Base-by-base conservation (phyloP, 2,888 invertebrate genomes). In the Pegoplata infirma region DNA sequence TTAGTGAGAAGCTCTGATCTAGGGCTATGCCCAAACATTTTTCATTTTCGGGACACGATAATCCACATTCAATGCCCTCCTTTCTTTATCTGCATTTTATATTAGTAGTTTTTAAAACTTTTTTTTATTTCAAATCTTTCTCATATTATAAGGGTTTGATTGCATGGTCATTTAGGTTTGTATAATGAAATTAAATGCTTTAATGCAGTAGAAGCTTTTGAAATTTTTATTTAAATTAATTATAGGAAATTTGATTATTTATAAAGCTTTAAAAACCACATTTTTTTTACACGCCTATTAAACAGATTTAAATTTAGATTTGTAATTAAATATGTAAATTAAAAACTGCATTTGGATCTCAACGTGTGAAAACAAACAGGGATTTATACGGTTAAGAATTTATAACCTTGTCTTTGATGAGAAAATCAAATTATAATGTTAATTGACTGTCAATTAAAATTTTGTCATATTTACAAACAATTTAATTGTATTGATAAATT, bases 161-260 rank as follows among this genome's bases (percentile, higher is more conserved):
- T 40, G 36, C n/a, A 40, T 40, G 74, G 23, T 21, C 32, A 53
- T 67, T 74, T 74, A 47, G 14, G 14, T 75, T 67, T 47, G 53
- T 14, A 61, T 61, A 75, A 61, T 61, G 40, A 47, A 47, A 25
- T 47, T 56, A 47, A 68, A 55, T 55, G 61, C 8, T 53, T 53
- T 61, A 23, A 47, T 74, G 59, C 44, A 17, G 23, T 7, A n/a
- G 23, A 8, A 49, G 19, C 36, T 40, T 40, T 40, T 40, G 5
- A 5, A 40, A 40, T 40, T 40, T n/a, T 32, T n/a, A n/a, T n/a
- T n/a, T n/a, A n/a, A 32, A 10, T 32, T 32, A 32, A 32, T 32
- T 32, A 32, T 32, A 32, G 32, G 10, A 10, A 40, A 40, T 40
- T 40, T 5, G n/a, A 40, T 40, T 40, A n/a, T n/a, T 40, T 40